Percentiles rank a stretch among this genome's conserved stretches.
Evolutionary conservation across 2,113 vertebrate genomes (phyloP).

Genomic region (Panthera tigris): DNA sequence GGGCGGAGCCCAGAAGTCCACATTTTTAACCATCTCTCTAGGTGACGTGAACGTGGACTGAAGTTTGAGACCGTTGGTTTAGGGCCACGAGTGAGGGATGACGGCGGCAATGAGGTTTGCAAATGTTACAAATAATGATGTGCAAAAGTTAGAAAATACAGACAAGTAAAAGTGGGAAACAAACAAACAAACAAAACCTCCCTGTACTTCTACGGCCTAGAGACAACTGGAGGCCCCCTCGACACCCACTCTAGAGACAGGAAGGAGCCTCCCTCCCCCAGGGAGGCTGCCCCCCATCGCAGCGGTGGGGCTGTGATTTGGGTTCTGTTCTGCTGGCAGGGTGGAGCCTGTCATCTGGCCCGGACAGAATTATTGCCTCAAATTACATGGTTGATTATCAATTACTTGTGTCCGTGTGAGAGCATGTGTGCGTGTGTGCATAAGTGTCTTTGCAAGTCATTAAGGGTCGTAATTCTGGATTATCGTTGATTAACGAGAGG

Average conservation of each 20-base stretch:
- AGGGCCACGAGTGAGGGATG: not conserved
- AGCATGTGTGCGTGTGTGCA: slow-evolving; percentile 74
- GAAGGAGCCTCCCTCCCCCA: not conserved
- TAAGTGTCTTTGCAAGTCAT: slow-evolving; percentile 80
- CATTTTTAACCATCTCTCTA: not conserved
- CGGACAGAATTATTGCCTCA: slow-evolving; percentile 78
- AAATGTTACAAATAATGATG: not conserved
- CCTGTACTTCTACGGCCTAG: not conserved
- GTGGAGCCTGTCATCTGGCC: slow-evolving; percentile 69
- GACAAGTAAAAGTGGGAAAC: not conserved
- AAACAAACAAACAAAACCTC: not conserved
- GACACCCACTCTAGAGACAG: not conserved
- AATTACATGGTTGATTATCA: slow-evolving; percentile 82
- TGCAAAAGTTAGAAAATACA: not conserved
- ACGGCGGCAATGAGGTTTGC: not conserved
- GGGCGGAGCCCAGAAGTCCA: not conserved
- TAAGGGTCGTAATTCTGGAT: slow-evolving; percentile 81
- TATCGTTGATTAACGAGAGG: slow-evolving; percentile 81
- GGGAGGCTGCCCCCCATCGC: not conserved
- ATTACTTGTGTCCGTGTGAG: slow-evolving; percentile 75
- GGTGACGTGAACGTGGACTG: not conserved
- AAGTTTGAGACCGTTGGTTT: not conserved
- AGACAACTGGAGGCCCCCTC: not conserved
- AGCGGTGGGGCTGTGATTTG: not conserved
- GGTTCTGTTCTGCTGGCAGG: slow-evolving; percentile 40